Conservation (phyloP, 2,888 invertebrate genomes). For the Polydrusus tereticollis region DNA sequence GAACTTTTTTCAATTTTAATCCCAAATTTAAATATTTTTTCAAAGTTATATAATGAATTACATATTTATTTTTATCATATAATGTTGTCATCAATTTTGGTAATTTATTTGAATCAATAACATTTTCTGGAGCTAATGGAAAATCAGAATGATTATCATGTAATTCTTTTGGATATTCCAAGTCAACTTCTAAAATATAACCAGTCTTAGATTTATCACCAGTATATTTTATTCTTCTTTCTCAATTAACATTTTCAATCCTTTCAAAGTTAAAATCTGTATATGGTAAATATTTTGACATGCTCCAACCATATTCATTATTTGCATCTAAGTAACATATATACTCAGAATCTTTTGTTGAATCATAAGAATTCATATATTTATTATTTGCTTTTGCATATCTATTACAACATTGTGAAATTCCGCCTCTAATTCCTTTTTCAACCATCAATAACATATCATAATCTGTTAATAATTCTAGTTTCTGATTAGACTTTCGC, state of each 20-base stretch:
- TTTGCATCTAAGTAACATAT: constrained; percentile 9
- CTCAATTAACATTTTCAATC: not conserved
- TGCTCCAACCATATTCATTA: not conserved
- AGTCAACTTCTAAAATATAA: constrained; percentile 27
- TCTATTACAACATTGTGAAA: constrained; percentile 18
- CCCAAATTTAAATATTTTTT: not conserved
- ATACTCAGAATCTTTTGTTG: constrained; percentile 3
- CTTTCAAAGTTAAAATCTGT: constrained; percentile 7
- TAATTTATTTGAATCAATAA: not conserved
- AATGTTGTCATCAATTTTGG: not conserved
- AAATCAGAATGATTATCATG: not conserved
- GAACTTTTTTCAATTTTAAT: not conserved
- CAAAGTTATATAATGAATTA: not conserved
- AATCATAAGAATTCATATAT: constrained; percentile 3
- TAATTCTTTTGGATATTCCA: constrained; percentile 16
- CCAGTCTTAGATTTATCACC: constrained; percentile 11
- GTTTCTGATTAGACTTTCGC: constrained; percentile 10
- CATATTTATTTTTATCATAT: not conserved
- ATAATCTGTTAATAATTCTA: constrained; percentile 35
- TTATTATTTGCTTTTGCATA: constrained; percentile 19
- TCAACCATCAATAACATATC: constrained; percentile 36
- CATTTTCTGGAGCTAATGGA: not conserved
- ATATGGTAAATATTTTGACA: constrained; percentile 7
- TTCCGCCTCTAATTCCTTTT: constrained; percentile 23
- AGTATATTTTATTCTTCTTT: constrained; percentile 10